These are phyloP conservation scores for Hoplias malabaricus DNA, from an alignment of 2,113 vertebrate species.

Conservation along the genomic window DNA sequence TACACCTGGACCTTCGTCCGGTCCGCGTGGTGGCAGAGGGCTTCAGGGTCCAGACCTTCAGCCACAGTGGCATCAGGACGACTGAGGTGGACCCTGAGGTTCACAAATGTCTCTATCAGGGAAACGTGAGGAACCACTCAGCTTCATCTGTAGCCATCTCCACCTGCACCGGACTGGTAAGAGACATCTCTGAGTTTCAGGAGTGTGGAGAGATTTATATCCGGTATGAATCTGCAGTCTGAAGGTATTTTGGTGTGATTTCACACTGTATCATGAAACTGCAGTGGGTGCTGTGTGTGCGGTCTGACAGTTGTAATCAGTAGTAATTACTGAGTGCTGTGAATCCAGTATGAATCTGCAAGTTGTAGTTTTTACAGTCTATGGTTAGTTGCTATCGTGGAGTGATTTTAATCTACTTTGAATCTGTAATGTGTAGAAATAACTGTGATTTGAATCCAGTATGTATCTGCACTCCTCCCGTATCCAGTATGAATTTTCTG, in stretches of 20 bases:
- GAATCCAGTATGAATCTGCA: not conserved
- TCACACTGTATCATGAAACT: too few species aligned
- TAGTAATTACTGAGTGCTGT: not conserved
- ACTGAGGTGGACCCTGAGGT: slow-evolving; percentile 67
- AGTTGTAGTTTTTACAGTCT: not conserved
- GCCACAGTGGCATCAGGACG: slow-evolving; percentile 76
- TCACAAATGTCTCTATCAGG: slow-evolving; percentile 91
- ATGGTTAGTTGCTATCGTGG: too few species aligned
- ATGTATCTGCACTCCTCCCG: not conserved
- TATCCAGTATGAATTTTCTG: not conserved
- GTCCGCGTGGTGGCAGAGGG: slow-evolving; percentile 82
- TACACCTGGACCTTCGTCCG: slow-evolving; percentile 87
- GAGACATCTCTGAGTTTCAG: slow-evolving; percentile 54
- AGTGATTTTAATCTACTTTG: not conserved
- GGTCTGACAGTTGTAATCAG: not conserved
- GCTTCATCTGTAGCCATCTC: slow-evolving; percentile 89
- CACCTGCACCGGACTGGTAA: slow-evolving; percentile 92
- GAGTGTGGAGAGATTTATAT: too few species aligned
- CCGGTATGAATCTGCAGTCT: not conserved
- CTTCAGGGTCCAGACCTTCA: slow-evolving; percentile 86
- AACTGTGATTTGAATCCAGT: not conserved
- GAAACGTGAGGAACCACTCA: slow-evolving; percentile 88
- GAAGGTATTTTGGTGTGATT: too few species aligned
- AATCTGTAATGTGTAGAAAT: not conserved
- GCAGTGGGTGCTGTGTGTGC: too few species aligned